Conservation (phyloP, 2,888 invertebrate genomes). For the Seira ritae region DNA sequence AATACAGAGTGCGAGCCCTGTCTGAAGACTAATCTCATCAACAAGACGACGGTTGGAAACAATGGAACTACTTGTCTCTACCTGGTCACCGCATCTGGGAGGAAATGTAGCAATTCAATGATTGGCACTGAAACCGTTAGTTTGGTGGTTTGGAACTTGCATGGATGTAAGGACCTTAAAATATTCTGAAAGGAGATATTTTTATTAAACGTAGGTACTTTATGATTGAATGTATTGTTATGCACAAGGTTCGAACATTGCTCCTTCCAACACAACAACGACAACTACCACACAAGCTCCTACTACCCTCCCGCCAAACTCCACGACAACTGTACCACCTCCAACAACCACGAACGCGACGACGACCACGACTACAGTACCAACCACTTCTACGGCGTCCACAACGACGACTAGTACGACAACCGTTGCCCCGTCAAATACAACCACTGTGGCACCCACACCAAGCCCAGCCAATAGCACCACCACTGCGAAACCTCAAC, state of each 20-base stretch:
- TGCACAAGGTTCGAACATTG: constrained; percentile 4
- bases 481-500: constrained; percentile 13
- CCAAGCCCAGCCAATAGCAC: constrained; percentile 32
- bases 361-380: constrained; percentile 66
- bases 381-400: constrained; percentile 63
- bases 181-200: no score
- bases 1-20: neutral
- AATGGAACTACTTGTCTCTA: neutral
- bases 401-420: constrained; percentile 36
- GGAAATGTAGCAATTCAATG: constrained; percentile 64
- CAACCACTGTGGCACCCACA: constrained; percentile 21
- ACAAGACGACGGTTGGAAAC: neutral
- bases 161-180: no score
- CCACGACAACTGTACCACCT: constrained; percentile 21
- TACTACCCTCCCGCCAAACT: constrained; percentile 41
- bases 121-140: neutral
- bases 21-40: neutral
- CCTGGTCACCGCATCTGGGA: constrained; percentile 6
- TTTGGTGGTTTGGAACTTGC: no score
- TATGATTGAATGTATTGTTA: no score
- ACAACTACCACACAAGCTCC: constrained; percentile 71
- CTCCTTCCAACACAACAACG: constrained; percentile 57
- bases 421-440: constrained; percentile 27
- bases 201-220: no score
- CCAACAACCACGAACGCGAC: constrained; percentile 41